Conservation (phyloP, 2,888 invertebrate species). For the Trachelus troglodyta region DNA sequence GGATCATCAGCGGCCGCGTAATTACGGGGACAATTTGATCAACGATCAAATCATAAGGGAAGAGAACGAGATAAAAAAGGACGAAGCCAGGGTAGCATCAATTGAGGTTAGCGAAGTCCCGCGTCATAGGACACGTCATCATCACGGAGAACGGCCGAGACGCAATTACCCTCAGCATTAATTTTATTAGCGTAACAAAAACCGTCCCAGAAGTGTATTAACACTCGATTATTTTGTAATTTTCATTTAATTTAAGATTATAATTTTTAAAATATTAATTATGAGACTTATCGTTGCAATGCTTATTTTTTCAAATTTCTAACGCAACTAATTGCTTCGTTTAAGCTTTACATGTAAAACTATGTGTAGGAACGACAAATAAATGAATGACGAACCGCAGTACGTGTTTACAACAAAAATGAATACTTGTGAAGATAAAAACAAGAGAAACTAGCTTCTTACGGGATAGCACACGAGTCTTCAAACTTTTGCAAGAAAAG, state of each 20-base stretch:
- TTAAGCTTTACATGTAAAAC: not conserved
- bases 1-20: conserved; percentile 23
- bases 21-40: conserved; percentile 35
- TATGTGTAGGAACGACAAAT: not conserved
- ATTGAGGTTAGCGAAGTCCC: conserved; percentile 51
- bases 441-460: not conserved
- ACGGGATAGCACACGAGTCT: not conserved
- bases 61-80: conserved; percentile 19
- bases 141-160: conserved; percentile 40
- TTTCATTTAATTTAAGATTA: not conserved
- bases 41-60: conserved; percentile 28
- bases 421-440: not conserved
- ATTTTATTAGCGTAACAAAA: not conserved
- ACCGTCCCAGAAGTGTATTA: not conserved
- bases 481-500: not conserved
- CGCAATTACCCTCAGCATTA: not conserved
- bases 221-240: not conserved
- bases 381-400: not conserved
- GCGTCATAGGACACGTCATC: conserved; percentile 50
- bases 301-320: not conserved
- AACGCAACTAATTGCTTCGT: not conserved
- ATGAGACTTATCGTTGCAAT: not conserved
- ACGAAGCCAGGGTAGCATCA: conserved; percentile 43
- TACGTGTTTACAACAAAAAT: not conserved
- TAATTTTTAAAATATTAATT: not conserved